Evolutionary conservation across 1,140 invertebrate species (phyloP), one percentile per base, ranked within the genome.

Genomic region (Alviniconcha marisindica): DNA sequence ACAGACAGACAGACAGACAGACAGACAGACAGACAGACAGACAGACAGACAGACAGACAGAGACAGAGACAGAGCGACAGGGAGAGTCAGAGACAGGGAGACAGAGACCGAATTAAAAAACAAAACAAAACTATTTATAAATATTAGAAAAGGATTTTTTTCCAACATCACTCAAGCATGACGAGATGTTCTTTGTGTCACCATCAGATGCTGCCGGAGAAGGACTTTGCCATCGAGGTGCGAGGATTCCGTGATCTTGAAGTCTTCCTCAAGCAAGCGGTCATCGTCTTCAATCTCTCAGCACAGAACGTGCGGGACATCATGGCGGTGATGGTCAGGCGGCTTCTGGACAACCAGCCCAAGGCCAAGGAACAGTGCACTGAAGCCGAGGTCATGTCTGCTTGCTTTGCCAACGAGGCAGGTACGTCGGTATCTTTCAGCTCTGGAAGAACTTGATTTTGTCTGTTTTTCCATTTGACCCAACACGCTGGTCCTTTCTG

Each of bases 201-300:
- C 85, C 92, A 93, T 76, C 92, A 95, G 94, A 94, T 94, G 89
- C 92, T 95, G 84, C 94, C 95, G 33, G 94, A 95, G 93, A 95
- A 95, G 89, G 95, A 95, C 89, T 95, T 95, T 90, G 94, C 94
- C 14, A 93, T 94, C 4, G 95, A 95, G 90, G 94, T 95, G 40
- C 89, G 95, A 77, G 95, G 95, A 38, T 94, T 94, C 18, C 92
- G 95, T 93, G 95, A 95, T 88, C 94, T 95, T 63, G 94, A 95
- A 81, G 94, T 95, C 84, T 95, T 95, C 87, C 88, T 95, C 31
- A 94, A 94, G 77, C 94, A 95, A 84, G 94, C 95, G 38, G 93
- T 95, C 36, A 90, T 95, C 28, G 91, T 95, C 42, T 89, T 95
- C 38, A 94, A 95, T 87, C 90, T 95, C 1, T 92, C 93, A n/a